Conservation (phyloP, 2,113 vertebrate species). For the Emydura subglobosa region DNA sequence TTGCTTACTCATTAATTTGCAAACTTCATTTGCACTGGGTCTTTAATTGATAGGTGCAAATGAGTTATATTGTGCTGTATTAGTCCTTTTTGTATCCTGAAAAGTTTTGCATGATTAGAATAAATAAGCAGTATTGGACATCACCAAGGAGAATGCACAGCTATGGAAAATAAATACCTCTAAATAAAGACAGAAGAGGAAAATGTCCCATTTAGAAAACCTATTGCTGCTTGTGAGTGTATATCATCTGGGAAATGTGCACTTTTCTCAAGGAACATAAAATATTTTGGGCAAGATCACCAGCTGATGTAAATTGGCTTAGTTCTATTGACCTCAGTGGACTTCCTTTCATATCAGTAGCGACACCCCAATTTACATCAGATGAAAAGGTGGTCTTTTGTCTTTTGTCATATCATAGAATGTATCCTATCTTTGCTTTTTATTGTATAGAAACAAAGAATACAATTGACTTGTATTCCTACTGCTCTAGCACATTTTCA, state of each 20-base stretch:
- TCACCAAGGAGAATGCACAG: not conserved
- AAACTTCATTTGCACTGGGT: not conserved
- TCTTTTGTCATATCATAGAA: too few species aligned
- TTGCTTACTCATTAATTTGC: too few species aligned
- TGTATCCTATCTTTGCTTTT: too few species aligned
- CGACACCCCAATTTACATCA: not conserved
- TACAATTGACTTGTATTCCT: not conserved
- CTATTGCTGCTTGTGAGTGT: not conserved
- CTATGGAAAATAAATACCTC: not conserved
- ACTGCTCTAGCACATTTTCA: not conserved
- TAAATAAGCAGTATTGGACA: not conserved
- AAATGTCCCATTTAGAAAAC: rapidly evolving
- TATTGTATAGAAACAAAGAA: too few species aligned
- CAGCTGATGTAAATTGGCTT: not conserved
- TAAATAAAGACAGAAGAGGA: not conserved
- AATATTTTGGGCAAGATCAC: not conserved
- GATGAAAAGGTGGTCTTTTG: not conserved
- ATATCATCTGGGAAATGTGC: not conserved
- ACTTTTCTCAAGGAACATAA: not conserved
- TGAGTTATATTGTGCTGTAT: not conserved
- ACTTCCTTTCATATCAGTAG: not conserved
- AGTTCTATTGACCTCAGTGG: not conserved
- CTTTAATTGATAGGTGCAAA: not conserved
- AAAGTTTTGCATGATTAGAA: not conserved
- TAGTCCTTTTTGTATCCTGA: not conserved